These are phyloP conservation scores for Aphelinus atriplicis DNA, from an alignment of 1,140 invertebrate species.

Conservation along the genomic window DNA sequence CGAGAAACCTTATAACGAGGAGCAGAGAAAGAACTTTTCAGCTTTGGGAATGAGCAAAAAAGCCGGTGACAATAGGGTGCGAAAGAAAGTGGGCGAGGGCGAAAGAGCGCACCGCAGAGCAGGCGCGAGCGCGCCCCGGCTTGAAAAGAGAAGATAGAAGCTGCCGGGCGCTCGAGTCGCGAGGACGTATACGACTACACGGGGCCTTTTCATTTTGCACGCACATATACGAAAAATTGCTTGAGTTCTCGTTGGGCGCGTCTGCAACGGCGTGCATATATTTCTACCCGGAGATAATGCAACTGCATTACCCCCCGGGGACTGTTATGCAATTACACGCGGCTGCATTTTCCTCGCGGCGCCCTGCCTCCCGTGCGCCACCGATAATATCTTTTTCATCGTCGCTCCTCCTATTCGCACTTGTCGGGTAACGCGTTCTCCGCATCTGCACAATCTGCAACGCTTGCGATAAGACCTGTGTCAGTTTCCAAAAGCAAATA, in stretches of 20 bases:
- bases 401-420: too few species aligned
- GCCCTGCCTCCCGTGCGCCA: neutral
- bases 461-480: too few species aligned
- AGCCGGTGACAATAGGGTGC: too few species aligned
- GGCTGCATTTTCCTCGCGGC: conserved; percentile 20
- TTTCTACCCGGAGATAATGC: neutral
- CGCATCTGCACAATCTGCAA: too few species aligned
- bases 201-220: conserved; percentile 50
- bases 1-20: too few species aligned
- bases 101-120: too few species aligned
- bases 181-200: neutral
- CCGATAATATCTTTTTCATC: neutral
- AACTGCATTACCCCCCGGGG: conserved; percentile 7
- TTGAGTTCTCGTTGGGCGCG: conserved; percentile 37
- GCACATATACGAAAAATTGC: conserved; percentile 46
- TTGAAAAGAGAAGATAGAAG: neutral
- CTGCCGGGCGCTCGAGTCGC: too few species aligned
- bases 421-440: too few species aligned
- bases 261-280: too few species aligned
- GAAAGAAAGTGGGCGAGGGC: too few species aligned
- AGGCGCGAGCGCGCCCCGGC: neutral
- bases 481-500: too few species aligned
- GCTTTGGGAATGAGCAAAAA: neutral
- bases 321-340: conserved; percentile 31
- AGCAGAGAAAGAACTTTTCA: neutral